These are phyloP conservation scores for Pseudococcus jackbeardsleyi DNA, from an alignment of 2,888 invertebrate species.

Conservation along the genomic window DNA sequence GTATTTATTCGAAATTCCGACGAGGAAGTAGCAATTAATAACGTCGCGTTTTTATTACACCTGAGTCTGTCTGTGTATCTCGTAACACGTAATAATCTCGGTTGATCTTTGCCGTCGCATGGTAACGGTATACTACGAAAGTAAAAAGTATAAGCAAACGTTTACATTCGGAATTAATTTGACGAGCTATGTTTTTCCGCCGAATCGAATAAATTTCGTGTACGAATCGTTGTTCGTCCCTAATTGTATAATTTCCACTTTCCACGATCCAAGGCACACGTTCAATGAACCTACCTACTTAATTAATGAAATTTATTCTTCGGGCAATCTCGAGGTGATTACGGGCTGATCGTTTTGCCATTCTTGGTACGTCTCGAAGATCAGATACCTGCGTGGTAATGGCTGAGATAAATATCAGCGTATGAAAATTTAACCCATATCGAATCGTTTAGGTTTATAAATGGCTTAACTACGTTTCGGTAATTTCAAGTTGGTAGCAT, in stretches of 20 bases:
- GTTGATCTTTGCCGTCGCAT: neutral
- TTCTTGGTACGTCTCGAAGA: neutral
- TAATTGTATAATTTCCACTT: constrained; percentile 30
- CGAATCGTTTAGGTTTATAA: too few species aligned
- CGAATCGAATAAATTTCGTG: neutral
- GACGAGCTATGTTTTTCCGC: constrained; percentile 6
- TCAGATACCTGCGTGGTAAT: neutral
- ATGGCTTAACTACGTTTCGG: too few species aligned
- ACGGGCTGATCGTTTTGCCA: neutral
- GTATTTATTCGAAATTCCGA: neutral
- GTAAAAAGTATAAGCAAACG: neutral
- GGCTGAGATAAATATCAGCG: neutral
- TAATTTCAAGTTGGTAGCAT: too few species aligned
- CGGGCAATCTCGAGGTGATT: neutral
- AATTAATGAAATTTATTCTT: neutral
- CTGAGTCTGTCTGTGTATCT: neutral
- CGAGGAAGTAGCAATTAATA: constrained; percentile 37
- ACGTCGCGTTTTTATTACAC: constrained; percentile 19
- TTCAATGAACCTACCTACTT: neutral
- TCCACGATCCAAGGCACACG: neutral
- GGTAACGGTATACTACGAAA: constrained; percentile 17
- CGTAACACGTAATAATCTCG: constrained; percentile 11
- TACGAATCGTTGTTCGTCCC: neutral
- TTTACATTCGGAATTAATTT: neutral
- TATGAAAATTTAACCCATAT: too few species aligned